Conservation (phyloP, 2,797 vertebrate species). For the Nasua narica region DNA sequence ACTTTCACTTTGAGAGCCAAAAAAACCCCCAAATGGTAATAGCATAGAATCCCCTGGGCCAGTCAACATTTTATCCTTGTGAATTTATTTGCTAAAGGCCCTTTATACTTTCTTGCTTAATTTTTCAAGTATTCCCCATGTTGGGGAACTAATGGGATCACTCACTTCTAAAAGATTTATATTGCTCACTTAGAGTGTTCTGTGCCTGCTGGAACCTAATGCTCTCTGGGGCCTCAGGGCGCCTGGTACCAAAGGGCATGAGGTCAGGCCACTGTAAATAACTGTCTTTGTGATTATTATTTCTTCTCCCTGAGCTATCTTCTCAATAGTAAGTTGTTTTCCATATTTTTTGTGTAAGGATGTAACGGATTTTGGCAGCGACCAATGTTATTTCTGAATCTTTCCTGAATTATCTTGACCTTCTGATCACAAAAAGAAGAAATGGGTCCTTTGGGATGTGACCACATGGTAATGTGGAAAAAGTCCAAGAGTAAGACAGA, state of each 20-base stretch:
- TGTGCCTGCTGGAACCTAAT: constrained; percentile 19
- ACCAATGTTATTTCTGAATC: constrained; percentile 36
- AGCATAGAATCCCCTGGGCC: constrained; percentile 46
- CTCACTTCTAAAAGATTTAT: constrained; percentile 68
- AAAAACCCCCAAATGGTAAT: constrained; percentile 60
- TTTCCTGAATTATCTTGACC: constrained; percentile 59
- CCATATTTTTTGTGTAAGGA: neutral
- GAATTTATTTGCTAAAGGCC: constrained; percentile 63
- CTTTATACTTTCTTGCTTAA: constrained; percentile 53
- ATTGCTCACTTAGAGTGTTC: constrained; percentile 62
- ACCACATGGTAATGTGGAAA: neutral
- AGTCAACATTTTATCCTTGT: constrained; percentile 67
- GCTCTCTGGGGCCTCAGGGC: neutral
- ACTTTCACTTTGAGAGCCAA: constrained; percentile 59
- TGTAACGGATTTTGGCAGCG: constrained; percentile 10
- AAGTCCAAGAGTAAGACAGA: neutral
- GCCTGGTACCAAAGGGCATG: neutral
- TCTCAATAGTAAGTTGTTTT: neutral
- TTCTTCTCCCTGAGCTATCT: neutral
- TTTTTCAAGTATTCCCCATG: constrained; percentile 73
- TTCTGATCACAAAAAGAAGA: constrained; percentile 42
- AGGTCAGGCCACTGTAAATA: neutral
- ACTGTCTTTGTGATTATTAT: neutral
- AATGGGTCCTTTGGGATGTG: constrained; percentile 15
- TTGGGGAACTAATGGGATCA: constrained; percentile 52